Conservation (phyloP, 2,888 invertebrate species). For the Thumatha senex region DNA sequence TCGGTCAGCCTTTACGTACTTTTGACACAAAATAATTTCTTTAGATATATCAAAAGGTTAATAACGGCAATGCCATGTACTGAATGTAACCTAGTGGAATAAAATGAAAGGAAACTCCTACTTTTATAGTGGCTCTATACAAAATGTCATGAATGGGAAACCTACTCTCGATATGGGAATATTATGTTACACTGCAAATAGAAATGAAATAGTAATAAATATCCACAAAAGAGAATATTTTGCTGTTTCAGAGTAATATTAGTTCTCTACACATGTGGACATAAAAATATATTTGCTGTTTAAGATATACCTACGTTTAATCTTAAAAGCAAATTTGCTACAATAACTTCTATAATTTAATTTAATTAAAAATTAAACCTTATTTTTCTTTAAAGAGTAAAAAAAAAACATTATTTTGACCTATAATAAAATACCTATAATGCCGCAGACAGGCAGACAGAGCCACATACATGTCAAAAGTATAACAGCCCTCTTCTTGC, state of each 20-base stretch:
- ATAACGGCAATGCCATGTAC: background rate
- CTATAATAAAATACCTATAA: too few relatives aligned
- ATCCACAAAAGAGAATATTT: background rate
- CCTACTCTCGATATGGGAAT: slow-evolving; percentile 2
- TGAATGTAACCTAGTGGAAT: slow-evolving; percentile 6
- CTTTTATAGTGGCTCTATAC: slow-evolving; percentile 14
- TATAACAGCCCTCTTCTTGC: too few relatives aligned
- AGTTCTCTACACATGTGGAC: too few relatives aligned
- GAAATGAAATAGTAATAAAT: slow-evolving; percentile 2
- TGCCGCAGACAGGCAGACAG: too few relatives aligned
- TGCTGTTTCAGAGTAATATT: background rate
- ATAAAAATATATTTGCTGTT: too few relatives aligned
- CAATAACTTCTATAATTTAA: too few relatives aligned
- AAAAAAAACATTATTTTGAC: too few relatives aligned
- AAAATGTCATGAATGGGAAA: slow-evolving; percentile 13
- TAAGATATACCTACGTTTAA: too few relatives aligned
- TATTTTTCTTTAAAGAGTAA: too few relatives aligned
- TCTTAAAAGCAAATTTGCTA: too few relatives aligned
- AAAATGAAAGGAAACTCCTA: slow-evolving; percentile 9
- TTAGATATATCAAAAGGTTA: background rate
- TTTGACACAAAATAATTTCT: background rate
- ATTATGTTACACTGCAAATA: slow-evolving; percentile 2
- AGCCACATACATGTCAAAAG: too few relatives aligned
- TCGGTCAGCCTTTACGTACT: background rate
- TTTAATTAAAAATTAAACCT: too few relatives aligned